Evolutionary conservation across 1,140 invertebrate species (phyloP), one percentile per base, ranked within the genome.

Genomic region (Helicorthomorpha holstii): DNA sequence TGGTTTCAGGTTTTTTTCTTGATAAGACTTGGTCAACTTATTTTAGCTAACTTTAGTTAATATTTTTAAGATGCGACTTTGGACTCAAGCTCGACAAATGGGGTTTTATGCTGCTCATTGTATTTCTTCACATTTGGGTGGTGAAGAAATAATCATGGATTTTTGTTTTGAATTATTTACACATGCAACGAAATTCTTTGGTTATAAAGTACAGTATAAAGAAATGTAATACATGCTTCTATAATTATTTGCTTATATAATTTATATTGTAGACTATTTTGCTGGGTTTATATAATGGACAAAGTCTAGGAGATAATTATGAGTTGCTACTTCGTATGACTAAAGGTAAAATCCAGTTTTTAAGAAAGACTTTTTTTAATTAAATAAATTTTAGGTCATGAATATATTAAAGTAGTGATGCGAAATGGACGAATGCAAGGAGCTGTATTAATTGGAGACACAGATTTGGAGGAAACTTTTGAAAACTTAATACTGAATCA

Each of bases 71-170:
- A 91, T 98, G 82, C 73, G 91, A 47, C 66, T 98, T 1, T 99
- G 95, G 95, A 91, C 90, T 3, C 95, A 99, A 72, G 95, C 94
- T 0, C 69, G 90, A 54, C 91, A 96, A 69, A 98, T 98, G 93
- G 95, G 93, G 12, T 73, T 75, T 42, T 95, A 93, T 73, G 89
- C 85, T 16, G 92, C 87, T 0, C 85, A 88, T 65, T 81, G 82
- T 54, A 97, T 99, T 86, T 73, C 78, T 54, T 79, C 77, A 1
- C 69, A 69, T 47, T 60, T 74, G 1, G 71, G 65, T 21, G 69
- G 73, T 14, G 78, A 85, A 69, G 69, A 75, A 53, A 75, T 83
- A 12, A 52, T 61, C 1, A 56, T 71, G 70, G 91, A 96, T 66
- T 93, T 96, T 68, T 91, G 87, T 66, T 98, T 98, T 71, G 94